Evolutionary conservation across 2,888 invertebrate species (phyloP).

Genomic region (Drosophila aldrichi): DNA sequence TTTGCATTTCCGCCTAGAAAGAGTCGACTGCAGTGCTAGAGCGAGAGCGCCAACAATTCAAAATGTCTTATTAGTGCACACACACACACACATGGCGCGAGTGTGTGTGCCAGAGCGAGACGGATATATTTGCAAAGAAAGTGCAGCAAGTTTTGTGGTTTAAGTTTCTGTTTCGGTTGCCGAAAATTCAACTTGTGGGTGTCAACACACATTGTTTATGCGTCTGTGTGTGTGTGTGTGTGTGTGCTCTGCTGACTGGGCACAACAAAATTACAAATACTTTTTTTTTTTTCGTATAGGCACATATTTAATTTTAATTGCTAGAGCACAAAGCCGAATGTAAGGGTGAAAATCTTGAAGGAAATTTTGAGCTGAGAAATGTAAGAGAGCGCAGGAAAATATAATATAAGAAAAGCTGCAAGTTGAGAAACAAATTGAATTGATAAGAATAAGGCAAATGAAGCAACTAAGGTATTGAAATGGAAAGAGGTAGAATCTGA

Average conservation of each 20-base stretch:
- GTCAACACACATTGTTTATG: constrained; percentile 48
- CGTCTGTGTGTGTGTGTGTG: background rate
- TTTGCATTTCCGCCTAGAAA: constrained; percentile 75
- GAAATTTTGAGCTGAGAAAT: background rate
- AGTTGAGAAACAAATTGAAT: background rate
- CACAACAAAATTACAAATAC: constrained; percentile 46
- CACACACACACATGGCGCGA: background rate
- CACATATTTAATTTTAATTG: constrained; percentile 50
- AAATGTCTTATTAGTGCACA: constrained; percentile 76
- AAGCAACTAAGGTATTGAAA: background rate
- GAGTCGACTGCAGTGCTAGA: constrained; percentile 66
- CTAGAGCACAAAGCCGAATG: constrained; percentile 9
- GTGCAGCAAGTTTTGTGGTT: constrained; percentile 70
- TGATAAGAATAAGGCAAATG: background rate
- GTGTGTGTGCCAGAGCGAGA: constrained; percentile 44
- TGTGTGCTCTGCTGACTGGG: constrained; percentile 36
- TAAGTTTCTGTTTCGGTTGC: constrained; percentile 39
- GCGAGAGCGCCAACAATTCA: constrained; percentile 65
- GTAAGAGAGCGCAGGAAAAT: background rate
- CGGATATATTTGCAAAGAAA: constrained; percentile 65
- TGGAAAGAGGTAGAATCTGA: background rate
- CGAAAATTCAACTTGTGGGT: constrained; percentile 41
- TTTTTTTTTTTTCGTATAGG: constrained; percentile 28
- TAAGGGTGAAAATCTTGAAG: background rate
- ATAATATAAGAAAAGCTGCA: background rate